phyloP scores from a whole-genome alignment of 2,797 vertebrate genomes.

The Hybognathus amarus region DNA sequence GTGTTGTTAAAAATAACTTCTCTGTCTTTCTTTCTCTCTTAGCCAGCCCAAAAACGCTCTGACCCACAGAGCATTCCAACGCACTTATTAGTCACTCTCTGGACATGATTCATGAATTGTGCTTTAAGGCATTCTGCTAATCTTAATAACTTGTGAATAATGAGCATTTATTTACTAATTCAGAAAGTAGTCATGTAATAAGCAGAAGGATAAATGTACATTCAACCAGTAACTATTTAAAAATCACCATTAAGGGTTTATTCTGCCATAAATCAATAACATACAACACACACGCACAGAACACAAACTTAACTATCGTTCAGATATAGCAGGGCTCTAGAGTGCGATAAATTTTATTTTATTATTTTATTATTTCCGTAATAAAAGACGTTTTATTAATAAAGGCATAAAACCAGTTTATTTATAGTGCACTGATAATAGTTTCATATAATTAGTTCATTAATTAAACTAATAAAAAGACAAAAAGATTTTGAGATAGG shows the following conservation, averaged over 20 bases:
- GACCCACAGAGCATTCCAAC: constrained; percentile 4
- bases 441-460: no score
- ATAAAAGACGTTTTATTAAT: no score
- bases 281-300: not conserved
- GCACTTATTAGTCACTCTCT: not conserved
- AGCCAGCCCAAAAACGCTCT: constrained; percentile 14
- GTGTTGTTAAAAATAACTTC: constrained; percentile 45
- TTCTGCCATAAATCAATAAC: not conserved
- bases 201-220: not conserved
- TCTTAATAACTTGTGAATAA: not conserved
- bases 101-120: constrained; percentile 1
- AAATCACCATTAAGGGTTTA: not conserved
- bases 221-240: not conserved
- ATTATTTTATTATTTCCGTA: no score
- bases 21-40: not conserved
- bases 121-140: not conserved
- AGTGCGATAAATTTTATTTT: no score
- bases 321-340: no score
- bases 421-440: no score
- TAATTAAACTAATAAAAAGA: no score
- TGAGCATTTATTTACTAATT: constrained; percentile 7
- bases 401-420: no score
- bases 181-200: not conserved
- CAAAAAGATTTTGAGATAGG: no score
- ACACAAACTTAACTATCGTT: not conserved